Conservation (phyloP, 2,113 vertebrate genomes). For the Mustela nigripes region DNA sequence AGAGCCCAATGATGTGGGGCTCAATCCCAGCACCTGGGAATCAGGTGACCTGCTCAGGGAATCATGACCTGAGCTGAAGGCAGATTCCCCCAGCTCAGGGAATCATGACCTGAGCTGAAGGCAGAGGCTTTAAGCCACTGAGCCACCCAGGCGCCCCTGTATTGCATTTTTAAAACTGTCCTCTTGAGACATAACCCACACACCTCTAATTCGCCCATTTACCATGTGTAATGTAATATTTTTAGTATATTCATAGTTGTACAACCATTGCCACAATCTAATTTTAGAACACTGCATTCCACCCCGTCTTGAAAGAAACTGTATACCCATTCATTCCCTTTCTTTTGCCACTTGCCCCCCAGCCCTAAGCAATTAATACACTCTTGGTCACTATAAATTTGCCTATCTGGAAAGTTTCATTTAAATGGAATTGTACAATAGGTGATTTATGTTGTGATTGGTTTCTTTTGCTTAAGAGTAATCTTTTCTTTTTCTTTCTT, state of each 20-base stretch:
- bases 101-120: too few species aligned
- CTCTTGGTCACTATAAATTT: not conserved
- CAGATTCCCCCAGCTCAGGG: too few species aligned
- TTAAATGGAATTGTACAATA: not conserved
- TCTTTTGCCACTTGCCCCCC: not conserved
- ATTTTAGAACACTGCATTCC: not conserved
- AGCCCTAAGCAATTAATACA: not conserved
- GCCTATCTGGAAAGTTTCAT: not conserved
- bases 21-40: too few species aligned
- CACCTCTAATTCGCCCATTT: not conserved
- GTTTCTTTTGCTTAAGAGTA: not conserved
- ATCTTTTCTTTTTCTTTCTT: too few species aligned
- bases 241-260: not conserved
- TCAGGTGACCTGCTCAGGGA: too few species aligned
- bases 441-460: not conserved
- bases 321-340: not conserved
- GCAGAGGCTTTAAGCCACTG: too few species aligned
- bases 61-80: too few species aligned
- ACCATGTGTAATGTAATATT: not conserved
- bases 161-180: not conserved
- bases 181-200: conserved; percentile 5
- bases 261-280: not conserved
- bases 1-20: too few species aligned
- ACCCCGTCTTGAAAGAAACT: not conserved
- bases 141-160: too few species aligned